A percentile compares a stretch with the other conserved stretches of the same genome.
Evolutionary conservation across 2,888 invertebrate species (phyloP).

Genomic region (Ganaspis brasiliensis): DNA sequence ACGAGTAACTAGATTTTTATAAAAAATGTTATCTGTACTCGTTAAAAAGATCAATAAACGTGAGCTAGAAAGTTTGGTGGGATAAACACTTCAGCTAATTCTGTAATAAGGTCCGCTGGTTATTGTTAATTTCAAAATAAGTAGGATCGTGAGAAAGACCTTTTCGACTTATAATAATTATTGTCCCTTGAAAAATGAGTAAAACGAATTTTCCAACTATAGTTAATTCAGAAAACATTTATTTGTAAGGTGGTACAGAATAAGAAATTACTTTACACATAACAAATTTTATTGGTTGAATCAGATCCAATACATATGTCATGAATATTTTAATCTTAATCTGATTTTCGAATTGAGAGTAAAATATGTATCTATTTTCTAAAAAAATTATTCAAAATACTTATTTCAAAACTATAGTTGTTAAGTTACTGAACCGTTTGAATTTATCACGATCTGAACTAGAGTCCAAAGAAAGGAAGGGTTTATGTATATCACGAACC

Average conservation of each 20-base stretch:
- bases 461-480: background rate
- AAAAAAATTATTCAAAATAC: background rate
- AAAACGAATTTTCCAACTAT: no score
- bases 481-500: conserved; percentile 1
- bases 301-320: no score
- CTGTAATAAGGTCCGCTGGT: conserved; percentile 6
- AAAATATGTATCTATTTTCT: background rate
- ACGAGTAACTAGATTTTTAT: conserved; percentile 28
- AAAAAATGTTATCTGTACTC: conserved; percentile 14
- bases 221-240: no score
- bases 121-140: conserved; percentile 22
- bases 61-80: conserved; percentile 18
- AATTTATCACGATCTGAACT: background rate
- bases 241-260: no score
- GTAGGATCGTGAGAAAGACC: background rate
- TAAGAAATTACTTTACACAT: no score
- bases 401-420: background rate
- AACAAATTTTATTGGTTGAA: no score
- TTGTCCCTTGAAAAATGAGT: no score
- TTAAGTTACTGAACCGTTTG: background rate
- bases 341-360: no score
- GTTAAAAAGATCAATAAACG: conserved; percentile 22
- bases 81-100: conserved; percentile 7
- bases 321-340: no score
- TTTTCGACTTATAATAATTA: background rate